A percentile compares a stretch with the other conserved stretches of the same genome.
Conservation (phyloP, 2,888 invertebrate species). For the Steinernema carpocapsae region DNA sequence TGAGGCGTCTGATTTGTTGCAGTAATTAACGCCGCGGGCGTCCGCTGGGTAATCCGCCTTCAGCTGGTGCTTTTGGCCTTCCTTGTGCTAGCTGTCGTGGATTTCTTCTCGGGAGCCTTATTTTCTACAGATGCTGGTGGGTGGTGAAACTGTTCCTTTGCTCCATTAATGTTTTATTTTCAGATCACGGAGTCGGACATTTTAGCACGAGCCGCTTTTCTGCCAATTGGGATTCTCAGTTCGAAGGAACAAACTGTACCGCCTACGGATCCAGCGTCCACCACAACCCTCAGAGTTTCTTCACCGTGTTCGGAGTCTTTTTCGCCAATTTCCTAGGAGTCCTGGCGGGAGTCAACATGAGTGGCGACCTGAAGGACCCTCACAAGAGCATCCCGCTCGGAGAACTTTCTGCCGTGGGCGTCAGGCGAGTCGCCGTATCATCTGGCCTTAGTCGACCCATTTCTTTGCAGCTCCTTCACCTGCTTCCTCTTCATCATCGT, state of each 20-base stretch:
- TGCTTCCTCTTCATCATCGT: constrained; percentile 88
- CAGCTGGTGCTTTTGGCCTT: constrained; percentile 87
- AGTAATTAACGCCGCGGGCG: constrained; percentile 90
- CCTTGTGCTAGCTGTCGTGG: constrained; percentile 84
- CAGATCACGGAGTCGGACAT: constrained; percentile 83
- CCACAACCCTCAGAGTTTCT: constrained; percentile 86
- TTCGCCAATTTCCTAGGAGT: constrained; percentile 97
- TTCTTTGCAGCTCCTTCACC: constrained; percentile 78
- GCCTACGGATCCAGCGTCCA: constrained; percentile 69
- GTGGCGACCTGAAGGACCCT: constrained; percentile 89
- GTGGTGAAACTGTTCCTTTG: no score
- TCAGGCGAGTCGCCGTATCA: constrained; percentile 75
- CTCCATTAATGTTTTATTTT: no score
- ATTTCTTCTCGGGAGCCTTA: constrained; percentile 92
- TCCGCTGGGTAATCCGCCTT: constrained; percentile 95
- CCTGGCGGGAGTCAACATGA: constrained; percentile 96
- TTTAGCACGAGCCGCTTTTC: constrained; percentile 82
- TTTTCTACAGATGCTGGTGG: constrained; percentile 79
- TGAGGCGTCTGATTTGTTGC: constrained; percentile 43
- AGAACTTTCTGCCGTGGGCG: constrained; percentile 86
- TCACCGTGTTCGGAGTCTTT: constrained; percentile 93
- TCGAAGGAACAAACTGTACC: constrained; percentile 71
- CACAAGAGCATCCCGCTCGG: constrained; percentile 91
- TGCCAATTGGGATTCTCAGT: constrained; percentile 76
- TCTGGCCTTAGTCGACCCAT: not conserved